Evolutionary conservation across 2,888 invertebrate genomes (phyloP).

Genomic region (Endomychus coccineus): DNA sequence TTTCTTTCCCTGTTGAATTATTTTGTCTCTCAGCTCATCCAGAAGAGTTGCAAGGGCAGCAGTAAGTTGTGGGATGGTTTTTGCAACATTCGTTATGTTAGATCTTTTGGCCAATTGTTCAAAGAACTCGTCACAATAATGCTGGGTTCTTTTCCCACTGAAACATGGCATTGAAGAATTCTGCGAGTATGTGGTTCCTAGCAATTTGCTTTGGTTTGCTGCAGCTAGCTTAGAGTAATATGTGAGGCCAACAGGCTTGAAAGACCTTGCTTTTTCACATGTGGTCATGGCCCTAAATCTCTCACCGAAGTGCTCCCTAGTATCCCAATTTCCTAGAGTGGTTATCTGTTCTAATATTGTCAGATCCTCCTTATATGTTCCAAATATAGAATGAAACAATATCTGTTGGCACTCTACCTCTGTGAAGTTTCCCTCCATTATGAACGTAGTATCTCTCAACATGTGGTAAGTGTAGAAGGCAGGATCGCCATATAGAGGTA

Average conservation of each 20-base stretch:
- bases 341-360: conserved; percentile 12
- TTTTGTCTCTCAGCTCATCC: too few species aligned
- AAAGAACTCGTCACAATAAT: conserved; percentile 4
- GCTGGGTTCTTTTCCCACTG: conserved; percentile 3
- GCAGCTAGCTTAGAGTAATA: conserved; percentile 3
- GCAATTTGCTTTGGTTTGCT: neutral
- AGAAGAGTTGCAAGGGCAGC: too few species aligned
- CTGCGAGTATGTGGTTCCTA: conserved; percentile 1
- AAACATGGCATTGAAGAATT: neutral
- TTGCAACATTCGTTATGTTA: too few species aligned
- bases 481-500: too few species aligned
- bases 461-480: too few species aligned
- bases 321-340: conserved; percentile 9
- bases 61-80: too few species aligned
- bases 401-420: conserved; percentile 7
- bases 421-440: conserved; percentile 11
- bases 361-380: conserved; percentile 18
- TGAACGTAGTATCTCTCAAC: too few species aligned
- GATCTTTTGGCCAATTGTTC: too few species aligned
- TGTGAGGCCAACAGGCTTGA: neutral
- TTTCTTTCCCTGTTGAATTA: too few species aligned
- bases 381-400: conserved; percentile 15
- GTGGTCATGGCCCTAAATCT: neutral
- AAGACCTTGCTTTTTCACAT: neutral
- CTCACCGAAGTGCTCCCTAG: neutral